Evolutionary conservation across 2,797 vertebrate species (phyloP).

Genomic region (Sebastes diploproa): DNA sequence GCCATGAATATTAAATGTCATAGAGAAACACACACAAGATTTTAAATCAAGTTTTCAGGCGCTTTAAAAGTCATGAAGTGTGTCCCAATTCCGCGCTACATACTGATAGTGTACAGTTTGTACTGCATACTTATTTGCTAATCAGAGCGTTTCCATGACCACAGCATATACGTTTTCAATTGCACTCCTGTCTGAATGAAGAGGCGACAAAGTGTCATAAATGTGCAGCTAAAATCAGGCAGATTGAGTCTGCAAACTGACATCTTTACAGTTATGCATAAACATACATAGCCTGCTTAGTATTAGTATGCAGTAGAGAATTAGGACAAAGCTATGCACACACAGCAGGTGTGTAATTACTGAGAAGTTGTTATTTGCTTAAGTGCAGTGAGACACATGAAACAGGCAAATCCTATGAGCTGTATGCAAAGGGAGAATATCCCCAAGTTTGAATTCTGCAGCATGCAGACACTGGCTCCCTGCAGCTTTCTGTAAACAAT

Average conservation of each 20-base stretch:
- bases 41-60: background rate
- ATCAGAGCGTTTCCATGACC: background rate
- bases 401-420: constrained; percentile 38
- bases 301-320: background rate
- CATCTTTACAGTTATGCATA: background rate
- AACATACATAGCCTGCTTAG: background rate
- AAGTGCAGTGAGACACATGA: constrained; percentile 1
- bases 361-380: constrained; percentile 42
- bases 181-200: background rate
- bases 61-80: background rate
- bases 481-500: constrained; percentile 50
- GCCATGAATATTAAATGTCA: background rate
- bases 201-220: background rate
- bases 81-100: background rate
- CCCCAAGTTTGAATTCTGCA: background rate
- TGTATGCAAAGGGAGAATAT: constrained; percentile 32
- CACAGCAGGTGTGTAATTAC: background rate
- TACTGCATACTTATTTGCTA: background rate
- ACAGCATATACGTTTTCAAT: background rate
- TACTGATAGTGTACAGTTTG: background rate
- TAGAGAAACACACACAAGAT: background rate
- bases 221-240: background rate
- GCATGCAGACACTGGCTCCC: constrained; percentile 19
- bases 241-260: background rate
- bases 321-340: background rate